A percentile compares a stretch with the other conserved stretches of the same genome.
Evolutionary conservation across 2,113 vertebrate genomes (phyloP).

Genomic region (Nothocercus julius): DNA sequence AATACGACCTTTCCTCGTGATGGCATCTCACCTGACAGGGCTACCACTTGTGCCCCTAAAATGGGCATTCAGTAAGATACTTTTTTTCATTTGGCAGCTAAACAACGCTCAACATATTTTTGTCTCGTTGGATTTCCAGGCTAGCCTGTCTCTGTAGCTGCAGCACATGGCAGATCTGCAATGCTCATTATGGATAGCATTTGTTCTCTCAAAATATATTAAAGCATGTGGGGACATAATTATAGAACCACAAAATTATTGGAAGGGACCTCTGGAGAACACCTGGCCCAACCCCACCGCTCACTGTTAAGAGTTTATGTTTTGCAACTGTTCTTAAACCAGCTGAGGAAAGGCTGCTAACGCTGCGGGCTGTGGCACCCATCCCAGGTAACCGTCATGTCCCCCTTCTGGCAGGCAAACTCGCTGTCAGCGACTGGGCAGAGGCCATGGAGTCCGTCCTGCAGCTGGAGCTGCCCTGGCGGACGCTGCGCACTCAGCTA

Average conservation of each 20-base stretch:
- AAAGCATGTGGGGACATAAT: not conserved
- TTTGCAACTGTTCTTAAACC: not conserved
- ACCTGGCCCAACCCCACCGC: not conserved
- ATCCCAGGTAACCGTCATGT: not conserved
- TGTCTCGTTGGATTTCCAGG: not conserved
- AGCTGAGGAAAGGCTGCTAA: not conserved
- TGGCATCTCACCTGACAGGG: not conserved
- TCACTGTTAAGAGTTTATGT: not conserved
- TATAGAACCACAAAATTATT: not conserved
- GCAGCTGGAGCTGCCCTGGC: slow-evolving; percentile 91
- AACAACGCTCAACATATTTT: not conserved
- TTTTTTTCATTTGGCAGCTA: not conserved
- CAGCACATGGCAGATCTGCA: not conserved
- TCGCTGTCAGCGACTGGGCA: slow-evolving; percentile 88
- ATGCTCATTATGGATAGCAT: not conserved
- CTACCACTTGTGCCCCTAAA: not conserved
- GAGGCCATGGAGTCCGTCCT: slow-evolving; percentile 84
- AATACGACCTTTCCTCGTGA: not conserved
- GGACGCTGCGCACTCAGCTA: slow-evolving; percentile 84
- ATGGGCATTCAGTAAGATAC: not conserved
- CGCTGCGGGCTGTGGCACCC: not conserved
- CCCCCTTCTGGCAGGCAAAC: slow-evolving; percentile 77
- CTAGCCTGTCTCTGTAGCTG: not conserved
- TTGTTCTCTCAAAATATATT: not conserved
- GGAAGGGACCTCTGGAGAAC: not conserved